Evolutionary conservation across 2,797 vertebrate genomes (phyloP).

Genomic region (Sebastes vulpes): DNA sequence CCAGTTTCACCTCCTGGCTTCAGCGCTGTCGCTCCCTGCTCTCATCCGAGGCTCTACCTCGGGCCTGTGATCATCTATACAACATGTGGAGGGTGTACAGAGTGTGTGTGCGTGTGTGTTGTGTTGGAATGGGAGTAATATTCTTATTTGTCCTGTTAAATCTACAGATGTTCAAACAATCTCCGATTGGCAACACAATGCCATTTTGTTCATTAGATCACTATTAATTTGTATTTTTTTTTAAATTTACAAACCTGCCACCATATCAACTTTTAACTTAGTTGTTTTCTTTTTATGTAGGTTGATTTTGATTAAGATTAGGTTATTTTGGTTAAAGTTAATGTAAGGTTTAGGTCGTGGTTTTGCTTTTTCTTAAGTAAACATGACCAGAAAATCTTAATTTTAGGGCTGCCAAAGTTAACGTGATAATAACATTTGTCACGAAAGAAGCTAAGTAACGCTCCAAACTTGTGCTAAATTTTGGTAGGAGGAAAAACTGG

Average conservation of each 20-base stretch:
- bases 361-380: not conserved
- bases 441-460: too few relatives aligned
- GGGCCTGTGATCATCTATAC: constrained; percentile 50
- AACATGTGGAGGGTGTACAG: constrained; percentile 7
- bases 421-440: too few relatives aligned
- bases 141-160: not conserved
- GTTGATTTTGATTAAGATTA: not conserved
- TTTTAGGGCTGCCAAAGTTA: too few relatives aligned
- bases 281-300: not conserved
- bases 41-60: constrained; percentile 33
- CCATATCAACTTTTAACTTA: not conserved
- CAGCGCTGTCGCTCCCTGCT: constrained; percentile 44
- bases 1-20: constrained; percentile 63
- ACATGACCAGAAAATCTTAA: not conserved
- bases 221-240: not conserved
- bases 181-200: not conserved
- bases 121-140: not conserved
- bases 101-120: constrained; percentile 11
- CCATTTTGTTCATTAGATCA: not conserved
- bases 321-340: not conserved
- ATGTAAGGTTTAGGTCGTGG: not conserved
- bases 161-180: not conserved
- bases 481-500: too few relatives aligned
- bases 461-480: too few relatives aligned
- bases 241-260: not conserved